Conservation (phyloP, 2,113 vertebrate genomes). For the Pelodiscus sinensis region DNA sequence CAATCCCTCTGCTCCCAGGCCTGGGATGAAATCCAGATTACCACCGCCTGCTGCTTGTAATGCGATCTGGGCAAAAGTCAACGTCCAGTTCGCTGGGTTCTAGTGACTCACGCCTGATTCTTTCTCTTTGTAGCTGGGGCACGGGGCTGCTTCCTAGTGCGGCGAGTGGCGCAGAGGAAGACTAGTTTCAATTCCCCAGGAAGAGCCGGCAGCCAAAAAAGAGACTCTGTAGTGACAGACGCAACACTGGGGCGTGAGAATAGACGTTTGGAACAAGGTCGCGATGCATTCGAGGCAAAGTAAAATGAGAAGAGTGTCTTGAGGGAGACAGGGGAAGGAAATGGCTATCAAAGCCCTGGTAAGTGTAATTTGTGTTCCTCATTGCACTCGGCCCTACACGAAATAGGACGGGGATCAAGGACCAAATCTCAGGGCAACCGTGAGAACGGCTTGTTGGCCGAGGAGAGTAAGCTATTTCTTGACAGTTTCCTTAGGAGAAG, state of each 20-base stretch:
- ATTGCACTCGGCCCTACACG: conserved; percentile 26
- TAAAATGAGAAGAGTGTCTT: conserved; percentile 66
- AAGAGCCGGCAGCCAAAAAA: conserved; percentile 65
- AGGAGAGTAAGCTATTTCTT: conserved; percentile 18
- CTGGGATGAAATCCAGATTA: conserved; percentile 48
- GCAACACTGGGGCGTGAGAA: conserved; percentile 65
- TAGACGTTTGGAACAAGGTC: conserved; percentile 63
- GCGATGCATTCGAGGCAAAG: conserved; percentile 69
- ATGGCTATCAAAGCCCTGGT: conserved; percentile 53
- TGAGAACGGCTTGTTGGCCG: conserved; percentile 48
- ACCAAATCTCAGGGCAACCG: conserved; percentile 22
- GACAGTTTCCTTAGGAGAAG: conserved; percentile 48
- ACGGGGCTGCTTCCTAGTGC: conserved; percentile 72
- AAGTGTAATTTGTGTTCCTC: conserved; percentile 54
- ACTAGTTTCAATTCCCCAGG: conserved; percentile 64
- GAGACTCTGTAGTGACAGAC: conserved; percentile 65
- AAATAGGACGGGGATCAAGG: conserved; percentile 34
- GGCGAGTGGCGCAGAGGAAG: conserved; percentile 54
- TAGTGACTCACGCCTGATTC: conserved; percentile 72
- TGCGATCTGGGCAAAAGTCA: conserved; percentile 71
- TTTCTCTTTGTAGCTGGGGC: conserved; percentile 73
- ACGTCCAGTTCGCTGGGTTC: conserved; percentile 73
- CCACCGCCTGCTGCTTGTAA: conserved; percentile 49
- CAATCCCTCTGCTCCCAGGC: conserved; percentile 42
- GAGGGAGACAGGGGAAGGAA: conserved; percentile 73